Percentiles rank a stretch among this genome's conserved stretches.
Conservation (phyloP, 2,797 vertebrate species). For the Bradypodion ventrale region DNA sequence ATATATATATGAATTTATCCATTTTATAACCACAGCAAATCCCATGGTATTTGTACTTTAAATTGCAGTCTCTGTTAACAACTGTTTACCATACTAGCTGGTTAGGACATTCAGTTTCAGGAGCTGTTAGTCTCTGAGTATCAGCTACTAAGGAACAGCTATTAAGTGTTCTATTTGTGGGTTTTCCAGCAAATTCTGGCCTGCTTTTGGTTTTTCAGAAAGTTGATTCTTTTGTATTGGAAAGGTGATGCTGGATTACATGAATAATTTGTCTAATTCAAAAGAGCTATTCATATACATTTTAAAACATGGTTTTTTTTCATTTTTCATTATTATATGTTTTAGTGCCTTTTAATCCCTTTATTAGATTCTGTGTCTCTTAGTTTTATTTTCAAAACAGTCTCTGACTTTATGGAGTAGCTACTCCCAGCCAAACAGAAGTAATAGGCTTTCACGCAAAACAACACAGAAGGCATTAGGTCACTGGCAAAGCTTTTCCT, state of each 20-base stretch:
- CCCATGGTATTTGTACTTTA: too few species aligned
- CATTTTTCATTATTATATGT: background rate
- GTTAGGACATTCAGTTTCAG: background rate
- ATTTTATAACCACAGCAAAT: too few species aligned
- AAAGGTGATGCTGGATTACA: too few species aligned
- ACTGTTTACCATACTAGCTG: background rate
- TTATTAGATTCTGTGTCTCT: background rate
- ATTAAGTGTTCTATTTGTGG: background rate
- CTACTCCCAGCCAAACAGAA: too few species aligned
- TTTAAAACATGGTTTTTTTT: background rate
- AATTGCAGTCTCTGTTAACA: background rate
- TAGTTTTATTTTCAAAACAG: background rate
- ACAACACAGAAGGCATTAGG: too few species aligned
- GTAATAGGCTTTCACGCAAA: too few species aligned
- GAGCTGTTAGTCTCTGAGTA: background rate
- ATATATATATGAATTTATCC: too few species aligned
- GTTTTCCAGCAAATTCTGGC: background rate
- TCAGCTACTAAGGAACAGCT: background rate
- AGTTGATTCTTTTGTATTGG: background rate
- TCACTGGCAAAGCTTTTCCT: too few species aligned
- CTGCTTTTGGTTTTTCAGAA: background rate
- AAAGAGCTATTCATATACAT: background rate
- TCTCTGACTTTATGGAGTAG: too few species aligned
- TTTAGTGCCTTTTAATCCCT: background rate
- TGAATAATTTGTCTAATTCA: too few species aligned